Conservation (phyloP, 2,888 invertebrate species). For the Aphrophora alni region DNA sequence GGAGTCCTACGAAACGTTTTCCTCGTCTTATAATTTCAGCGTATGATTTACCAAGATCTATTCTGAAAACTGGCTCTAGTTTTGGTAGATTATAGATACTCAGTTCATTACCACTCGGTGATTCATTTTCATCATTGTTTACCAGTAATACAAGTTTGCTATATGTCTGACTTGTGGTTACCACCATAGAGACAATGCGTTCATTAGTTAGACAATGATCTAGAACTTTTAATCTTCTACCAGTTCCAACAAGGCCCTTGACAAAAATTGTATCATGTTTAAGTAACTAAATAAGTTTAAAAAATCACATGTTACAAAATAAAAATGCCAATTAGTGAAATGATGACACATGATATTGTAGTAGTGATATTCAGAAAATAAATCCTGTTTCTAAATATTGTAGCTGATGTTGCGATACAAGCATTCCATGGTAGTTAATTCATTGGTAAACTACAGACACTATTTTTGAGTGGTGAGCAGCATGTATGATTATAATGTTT, state of each 20-base stretch:
- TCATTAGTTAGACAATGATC: constrained; percentile 24
- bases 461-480: too few species aligned
- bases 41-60: neutral
- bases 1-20: neutral
- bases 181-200: constrained; percentile 17
- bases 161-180: neutral
- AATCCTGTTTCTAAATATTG: too few species aligned
- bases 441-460: too few species aligned
- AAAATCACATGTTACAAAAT: too few species aligned
- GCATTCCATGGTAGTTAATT: too few species aligned
- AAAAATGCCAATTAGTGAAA: too few species aligned
- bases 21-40: neutral
- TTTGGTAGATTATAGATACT: constrained; percentile 14
- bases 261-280: too few species aligned
- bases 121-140: neutral
- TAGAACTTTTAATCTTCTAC: constrained; percentile 23
- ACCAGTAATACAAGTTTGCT: neutral
- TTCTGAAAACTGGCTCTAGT: neutral
- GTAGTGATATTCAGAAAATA: too few species aligned
- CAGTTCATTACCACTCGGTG: neutral
- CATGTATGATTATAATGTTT: too few species aligned
- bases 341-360: too few species aligned
- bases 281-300: too few species aligned
- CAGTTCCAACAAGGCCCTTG: constrained; percentile 31
- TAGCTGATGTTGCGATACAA: too few species aligned